Evolutionary conservation across 2,113 vertebrate species (phyloP).

Genomic region (Thymallus thymallus): DNA sequence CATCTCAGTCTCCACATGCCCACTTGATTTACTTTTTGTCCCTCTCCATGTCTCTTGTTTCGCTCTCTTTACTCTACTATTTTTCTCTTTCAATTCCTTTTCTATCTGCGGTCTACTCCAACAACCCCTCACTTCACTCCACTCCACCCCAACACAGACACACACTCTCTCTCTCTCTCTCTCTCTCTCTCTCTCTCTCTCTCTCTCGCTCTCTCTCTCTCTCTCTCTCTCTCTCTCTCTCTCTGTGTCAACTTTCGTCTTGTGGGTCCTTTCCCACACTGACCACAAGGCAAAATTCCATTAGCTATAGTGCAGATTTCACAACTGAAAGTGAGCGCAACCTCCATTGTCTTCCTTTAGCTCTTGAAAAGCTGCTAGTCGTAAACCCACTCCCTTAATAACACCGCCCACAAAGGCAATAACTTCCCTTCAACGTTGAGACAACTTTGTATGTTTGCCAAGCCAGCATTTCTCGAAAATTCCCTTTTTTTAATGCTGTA

Average conservation of each 20-base stretch:
- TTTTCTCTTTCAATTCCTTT: background rate
- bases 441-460: constrained; percentile 56
- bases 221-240: background rate
- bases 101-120: background rate
- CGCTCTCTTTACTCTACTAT: no score
- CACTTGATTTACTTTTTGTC: no score
- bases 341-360: constrained; percentile 56
- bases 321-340: constrained; percentile 61
- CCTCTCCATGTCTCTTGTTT: no score
- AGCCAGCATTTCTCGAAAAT: constrained; percentile 46
- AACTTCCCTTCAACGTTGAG: constrained; percentile 53
- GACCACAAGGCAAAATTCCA: constrained; percentile 65
- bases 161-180: background rate
- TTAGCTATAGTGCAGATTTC: constrained; percentile 68
- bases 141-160: background rate
- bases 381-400: constrained; percentile 50
- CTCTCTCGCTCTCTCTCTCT: no score
- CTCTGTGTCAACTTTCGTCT: constrained; percentile 16
- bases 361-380: constrained; percentile 42
- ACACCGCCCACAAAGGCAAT: constrained; percentile 50
- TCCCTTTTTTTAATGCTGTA: constrained; percentile 54
- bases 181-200: no score
- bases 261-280: constrained; percentile 56
- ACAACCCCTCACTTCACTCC: background rate
- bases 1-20: no score